Conservation (phyloP, 2,797 vertebrate genomes). For the Semotilus atromaculatus region DNA sequence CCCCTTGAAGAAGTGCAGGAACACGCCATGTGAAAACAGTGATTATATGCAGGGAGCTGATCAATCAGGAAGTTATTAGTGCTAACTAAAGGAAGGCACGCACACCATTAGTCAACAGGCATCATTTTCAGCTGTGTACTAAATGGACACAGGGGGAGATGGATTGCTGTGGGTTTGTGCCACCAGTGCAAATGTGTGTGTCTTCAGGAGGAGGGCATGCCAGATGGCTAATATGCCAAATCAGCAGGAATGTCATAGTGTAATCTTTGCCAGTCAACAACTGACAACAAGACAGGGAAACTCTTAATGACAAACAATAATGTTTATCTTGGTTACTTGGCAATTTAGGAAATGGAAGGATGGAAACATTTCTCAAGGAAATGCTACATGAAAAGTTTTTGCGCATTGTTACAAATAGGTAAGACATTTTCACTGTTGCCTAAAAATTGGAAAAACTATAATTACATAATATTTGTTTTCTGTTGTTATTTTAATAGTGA, state of each 20-base stretch:
- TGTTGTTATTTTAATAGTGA: neutral
- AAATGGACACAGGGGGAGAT: slow-evolving; percentile 15
- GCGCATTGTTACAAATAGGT: neutral
- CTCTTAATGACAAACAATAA: slow-evolving; percentile 10
- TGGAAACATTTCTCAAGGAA: neutral
- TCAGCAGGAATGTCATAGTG: slow-evolving; percentile 41
- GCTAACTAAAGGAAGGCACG: slow-evolving; percentile 70
- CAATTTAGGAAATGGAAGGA: neutral
- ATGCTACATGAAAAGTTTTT: neutral
- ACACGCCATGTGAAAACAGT: slow-evolving; percentile 51
- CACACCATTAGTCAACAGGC: slow-evolving; percentile 30
- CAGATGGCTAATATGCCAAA: slow-evolving; percentile 49
- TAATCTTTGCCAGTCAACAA: slow-evolving; percentile 23
- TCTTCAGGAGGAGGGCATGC: slow-evolving; percentile 32
- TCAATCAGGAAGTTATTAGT: slow-evolving; percentile 79
- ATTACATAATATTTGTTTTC: neutral
- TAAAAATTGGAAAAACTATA: neutral
- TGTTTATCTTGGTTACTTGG: neutral
- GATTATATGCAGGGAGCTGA: slow-evolving; percentile 72
- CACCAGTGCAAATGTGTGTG: slow-evolving; percentile 12
- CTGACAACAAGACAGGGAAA: slow-evolving; percentile 3
- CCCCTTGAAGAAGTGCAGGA: slow-evolving; percentile 20
- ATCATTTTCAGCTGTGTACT: slow-evolving; percentile 25
- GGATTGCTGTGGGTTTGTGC: slow-evolving; percentile 38
- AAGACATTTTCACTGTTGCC: neutral